Conservation (phyloP, 1,140 invertebrate genomes). For the Neotoxoptera formosana region DNA sequence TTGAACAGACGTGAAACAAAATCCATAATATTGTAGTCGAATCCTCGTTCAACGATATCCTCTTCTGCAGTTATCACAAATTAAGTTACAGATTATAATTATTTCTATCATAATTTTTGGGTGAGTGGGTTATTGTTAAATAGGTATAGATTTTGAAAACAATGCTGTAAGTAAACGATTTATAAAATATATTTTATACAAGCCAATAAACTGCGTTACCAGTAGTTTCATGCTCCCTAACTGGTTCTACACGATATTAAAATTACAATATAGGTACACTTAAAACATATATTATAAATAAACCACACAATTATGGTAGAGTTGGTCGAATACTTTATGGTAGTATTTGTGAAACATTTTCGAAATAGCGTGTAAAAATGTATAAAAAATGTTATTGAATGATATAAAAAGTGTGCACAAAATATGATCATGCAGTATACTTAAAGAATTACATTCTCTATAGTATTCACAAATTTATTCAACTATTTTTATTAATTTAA, state of each 20-base stretch:
- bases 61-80: background rate
- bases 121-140: background rate
- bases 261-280: slow-evolving; percentile 44
- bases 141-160: background rate
- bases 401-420: slow-evolving; percentile 15
- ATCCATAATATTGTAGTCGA: background rate
- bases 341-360: background rate
- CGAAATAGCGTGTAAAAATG: slow-evolving; percentile 16
- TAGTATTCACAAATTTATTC: background rate
- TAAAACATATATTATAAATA: background rate
- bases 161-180: background rate
- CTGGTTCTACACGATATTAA: slow-evolving; percentile 58
- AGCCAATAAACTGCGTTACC: background rate
- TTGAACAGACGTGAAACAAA: background rate
- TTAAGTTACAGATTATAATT: background rate
- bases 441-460: slow-evolving; percentile 1
- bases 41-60: background rate
- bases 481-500: slow-evolving; percentile 15
- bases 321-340: background rate
- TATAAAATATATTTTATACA: background rate
- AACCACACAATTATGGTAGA: background rate
- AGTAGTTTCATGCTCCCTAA: background rate
- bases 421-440: slow-evolving; percentile 3
- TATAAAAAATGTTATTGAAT: background rate
- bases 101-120: background rate